A percentile compares a stretch with the other conserved stretches of the same genome.
Evolutionary conservation across 92 coral and sea anemone genomes (phyloP).

Genomic region (Palythoa heliodiscus): DNA sequence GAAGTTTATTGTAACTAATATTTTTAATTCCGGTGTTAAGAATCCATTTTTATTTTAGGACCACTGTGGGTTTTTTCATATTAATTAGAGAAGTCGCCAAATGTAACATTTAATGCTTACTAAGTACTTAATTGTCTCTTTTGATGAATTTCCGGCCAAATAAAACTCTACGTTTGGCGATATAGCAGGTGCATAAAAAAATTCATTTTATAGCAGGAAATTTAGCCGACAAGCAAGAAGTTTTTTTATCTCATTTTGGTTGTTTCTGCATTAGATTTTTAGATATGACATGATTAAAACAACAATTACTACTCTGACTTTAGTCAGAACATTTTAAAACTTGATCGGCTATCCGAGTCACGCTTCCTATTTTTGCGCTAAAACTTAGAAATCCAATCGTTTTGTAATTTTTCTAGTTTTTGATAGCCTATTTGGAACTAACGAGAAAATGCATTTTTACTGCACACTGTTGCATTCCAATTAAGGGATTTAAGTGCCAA

Average conservation of each 20-base stretch:
- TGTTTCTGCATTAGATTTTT: neutral
- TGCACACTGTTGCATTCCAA: neutral
- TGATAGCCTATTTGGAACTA: neutral
- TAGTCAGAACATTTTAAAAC: neutral
- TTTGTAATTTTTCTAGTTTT: neutral
- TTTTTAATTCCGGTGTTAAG: conserved; percentile 6
- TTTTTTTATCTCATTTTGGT: neutral
- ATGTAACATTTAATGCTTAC: conserved; percentile 33
- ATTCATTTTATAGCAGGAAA: conserved; percentile 32
- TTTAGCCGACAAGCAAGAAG: neutral
- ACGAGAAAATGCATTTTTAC: neutral
- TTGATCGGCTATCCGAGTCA: neutral
- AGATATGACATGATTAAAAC: neutral
- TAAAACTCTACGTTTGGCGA: conserved; percentile 4
- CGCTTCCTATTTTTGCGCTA: neutral
- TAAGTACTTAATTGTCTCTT: conserved; percentile 39
- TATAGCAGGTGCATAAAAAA: conserved; percentile 28
- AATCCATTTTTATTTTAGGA: neutral
- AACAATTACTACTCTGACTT: neutral
- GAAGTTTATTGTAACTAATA: neutral
- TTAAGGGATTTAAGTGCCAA: too few relatives aligned
- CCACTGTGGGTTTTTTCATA: neutral
- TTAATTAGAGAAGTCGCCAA: conserved; percentile 5
- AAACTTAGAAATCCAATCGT: neutral
- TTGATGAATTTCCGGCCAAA: conserved; percentile 40